Conservation (phyloP, 1,140 invertebrate genomes). For the Euura lappo region DNA sequence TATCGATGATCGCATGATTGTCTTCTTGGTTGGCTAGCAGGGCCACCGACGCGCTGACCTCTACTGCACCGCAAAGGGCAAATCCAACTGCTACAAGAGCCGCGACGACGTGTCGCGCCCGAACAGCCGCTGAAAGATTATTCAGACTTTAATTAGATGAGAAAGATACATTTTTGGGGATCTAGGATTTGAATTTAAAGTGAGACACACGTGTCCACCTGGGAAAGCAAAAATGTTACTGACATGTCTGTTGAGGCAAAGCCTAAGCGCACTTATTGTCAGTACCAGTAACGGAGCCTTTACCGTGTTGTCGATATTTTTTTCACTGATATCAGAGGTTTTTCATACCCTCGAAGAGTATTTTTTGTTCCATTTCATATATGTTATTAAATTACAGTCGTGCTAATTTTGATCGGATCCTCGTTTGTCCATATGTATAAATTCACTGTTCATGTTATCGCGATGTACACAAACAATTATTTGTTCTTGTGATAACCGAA, state of each 20-base stretch:
- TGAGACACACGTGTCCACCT: too few species aligned
- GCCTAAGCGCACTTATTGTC: too few species aligned
- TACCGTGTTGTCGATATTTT: too few species aligned
- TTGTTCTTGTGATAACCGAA: constrained; percentile 14
- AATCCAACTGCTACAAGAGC: constrained; percentile 63
- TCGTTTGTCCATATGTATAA: too few species aligned
- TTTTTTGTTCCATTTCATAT: too few species aligned
- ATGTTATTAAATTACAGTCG: not conserved
- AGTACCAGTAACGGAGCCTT: too few species aligned
- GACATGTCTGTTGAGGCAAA: too few species aligned
- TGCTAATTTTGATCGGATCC: not conserved
- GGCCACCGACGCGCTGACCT: constrained; percentile 64
- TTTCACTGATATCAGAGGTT: too few species aligned
- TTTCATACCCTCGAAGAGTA: too few species aligned
- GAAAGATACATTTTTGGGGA: too few species aligned
- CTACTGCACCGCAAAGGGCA: constrained; percentile 63
- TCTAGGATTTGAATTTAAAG: too few species aligned
- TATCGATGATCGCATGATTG: constrained; percentile 57
- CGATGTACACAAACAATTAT: constrained; percentile 10
- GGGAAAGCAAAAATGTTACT: too few species aligned
- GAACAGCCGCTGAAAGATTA: constrained; percentile 56
- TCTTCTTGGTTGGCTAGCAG: constrained; percentile 60
- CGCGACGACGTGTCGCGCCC: constrained; percentile 61
- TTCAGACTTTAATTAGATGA: not conserved
- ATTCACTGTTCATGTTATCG: not conserved